Evolutionary conservation across 2,888 invertebrate genomes (phyloP).

Genomic region (Synanthedon vespiformis): DNA sequence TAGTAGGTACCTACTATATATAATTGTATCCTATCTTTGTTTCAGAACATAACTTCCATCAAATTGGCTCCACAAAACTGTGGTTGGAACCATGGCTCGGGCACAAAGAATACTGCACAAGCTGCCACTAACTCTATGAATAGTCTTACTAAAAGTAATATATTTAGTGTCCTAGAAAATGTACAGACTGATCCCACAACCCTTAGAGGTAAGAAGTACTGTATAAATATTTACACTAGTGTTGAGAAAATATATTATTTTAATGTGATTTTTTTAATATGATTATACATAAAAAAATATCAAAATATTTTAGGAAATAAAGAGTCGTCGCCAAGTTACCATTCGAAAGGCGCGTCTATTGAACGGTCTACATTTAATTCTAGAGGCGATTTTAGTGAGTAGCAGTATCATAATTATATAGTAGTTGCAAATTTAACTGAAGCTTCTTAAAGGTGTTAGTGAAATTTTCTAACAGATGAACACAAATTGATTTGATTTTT

Average conservation of each 20-base stretch:
- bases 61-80: conserved; percentile 50
- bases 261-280: conserved; percentile 1
- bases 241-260: neutral
- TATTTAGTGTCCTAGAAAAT: conserved; percentile 48
- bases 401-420: neutral
- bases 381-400: conserved; percentile 52
- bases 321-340: conserved; percentile 42
- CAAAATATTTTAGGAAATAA: conserved; percentile 34
- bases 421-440: no score
- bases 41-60: conserved; percentile 45
- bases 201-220: conserved; percentile 32
- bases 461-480: no score
- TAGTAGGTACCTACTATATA: no score
- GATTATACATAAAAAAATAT: neutral
- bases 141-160: conserved; percentile 39
- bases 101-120: conserved; percentile 43
- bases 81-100: conserved; percentile 54
- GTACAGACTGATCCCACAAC: conserved; percentile 42
- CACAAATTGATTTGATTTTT: no score
- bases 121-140: conserved; percentile 40
- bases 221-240: neutral
- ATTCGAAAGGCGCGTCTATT: conserved; percentile 60
- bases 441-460: no score
- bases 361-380: conserved; percentile 62
- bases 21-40: conserved; percentile 4